Percentiles rank a stretch among this genome's conserved stretches.
Evolutionary conservation across 37 sponge, comb jelly and placozoan species (phyloP).

Genomic region (Eunapius fragilis): DNA sequence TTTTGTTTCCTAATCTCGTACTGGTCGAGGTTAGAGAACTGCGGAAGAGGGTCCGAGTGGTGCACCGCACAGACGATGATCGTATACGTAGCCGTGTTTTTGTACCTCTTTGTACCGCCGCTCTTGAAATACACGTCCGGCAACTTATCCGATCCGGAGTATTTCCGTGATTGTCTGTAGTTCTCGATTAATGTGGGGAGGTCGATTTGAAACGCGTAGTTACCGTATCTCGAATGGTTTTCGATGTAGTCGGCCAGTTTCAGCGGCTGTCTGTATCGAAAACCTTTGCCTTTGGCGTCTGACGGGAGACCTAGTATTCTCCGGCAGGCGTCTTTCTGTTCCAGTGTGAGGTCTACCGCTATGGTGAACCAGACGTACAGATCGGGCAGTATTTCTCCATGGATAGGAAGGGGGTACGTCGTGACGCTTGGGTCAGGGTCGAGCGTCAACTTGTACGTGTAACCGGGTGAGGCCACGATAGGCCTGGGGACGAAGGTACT

Average conservation of each 20-base stretch:
- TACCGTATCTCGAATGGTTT: neutral
- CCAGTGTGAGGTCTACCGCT: neutral
- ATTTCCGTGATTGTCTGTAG: neutral
- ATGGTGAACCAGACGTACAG: neutral
- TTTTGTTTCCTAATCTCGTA: neutral
- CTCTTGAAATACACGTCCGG: neutral
- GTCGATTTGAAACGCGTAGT: neutral
- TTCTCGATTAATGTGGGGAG: neutral
- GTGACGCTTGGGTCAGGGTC: neutral
- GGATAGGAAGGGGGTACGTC: neutral
- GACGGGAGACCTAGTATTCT: neutral
- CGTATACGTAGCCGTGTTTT: neutral
- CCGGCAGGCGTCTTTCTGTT: neutral
- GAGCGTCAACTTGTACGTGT: neutral
- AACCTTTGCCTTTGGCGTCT: neutral
- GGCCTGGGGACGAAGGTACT: neutral
- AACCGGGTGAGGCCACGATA: neutral
- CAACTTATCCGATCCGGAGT: neutral
- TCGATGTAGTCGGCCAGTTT: neutral
- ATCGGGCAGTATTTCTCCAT: slow-evolving; percentile 1
- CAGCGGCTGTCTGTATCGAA: neutral
- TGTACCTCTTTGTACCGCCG: neutral
- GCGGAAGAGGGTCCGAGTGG: neutral
- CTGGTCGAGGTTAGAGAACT: neutral
- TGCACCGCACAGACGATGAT: neutral